Evolutionary conservation across 1,140 invertebrate species (phyloP).

Genomic region (Venustaconcha ellipsiformis): DNA sequence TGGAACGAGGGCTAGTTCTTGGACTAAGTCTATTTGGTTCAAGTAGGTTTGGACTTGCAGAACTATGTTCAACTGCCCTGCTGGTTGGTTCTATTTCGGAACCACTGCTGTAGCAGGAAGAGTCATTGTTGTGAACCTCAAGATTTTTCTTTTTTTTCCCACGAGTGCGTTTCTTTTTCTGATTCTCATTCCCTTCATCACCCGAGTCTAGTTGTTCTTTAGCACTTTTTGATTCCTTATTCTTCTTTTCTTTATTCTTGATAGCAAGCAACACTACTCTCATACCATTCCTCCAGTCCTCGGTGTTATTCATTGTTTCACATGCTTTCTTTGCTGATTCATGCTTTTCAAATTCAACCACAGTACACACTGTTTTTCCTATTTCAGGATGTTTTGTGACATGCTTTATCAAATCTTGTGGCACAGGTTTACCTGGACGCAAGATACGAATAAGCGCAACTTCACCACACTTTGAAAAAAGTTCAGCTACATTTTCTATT

Average conservation of each 20-base stretch:
- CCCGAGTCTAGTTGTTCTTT: constrained; percentile 45
- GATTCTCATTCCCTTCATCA: constrained; percentile 48
- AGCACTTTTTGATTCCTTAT: constrained; percentile 30
- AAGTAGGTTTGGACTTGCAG: constrained; percentile 21
- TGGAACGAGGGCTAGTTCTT: constrained; percentile 39
- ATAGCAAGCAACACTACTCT: constrained; percentile 67
- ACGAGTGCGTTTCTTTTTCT: constrained; percentile 51
- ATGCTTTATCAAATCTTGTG: constrained; percentile 88
- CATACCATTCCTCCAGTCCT: constrained; percentile 72
- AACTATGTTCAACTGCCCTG: constrained; percentile 16
- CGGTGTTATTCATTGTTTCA: constrained; percentile 69
- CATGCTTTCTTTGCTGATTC: constrained; percentile 85
- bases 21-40: constrained; percentile 50
- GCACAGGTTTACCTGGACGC: constrained; percentile 86
- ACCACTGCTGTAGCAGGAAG: constrained; percentile 61
- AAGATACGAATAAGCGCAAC: constrained; percentile 88
- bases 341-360: constrained; percentile 90
- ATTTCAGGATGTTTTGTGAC: constrained; percentile 91
- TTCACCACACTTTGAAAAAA: constrained; percentile 89
- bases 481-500: constrained; percentile 88
- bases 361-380: constrained; percentile 82
- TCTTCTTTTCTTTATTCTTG: constrained; percentile 45
- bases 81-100: constrained; percentile 57
- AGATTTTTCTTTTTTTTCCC: constrained; percentile 56
- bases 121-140: constrained; percentile 54